Conservation (phyloP, 2,797 vertebrate genomes). For the Tympanoctomys barrerae region DNA sequence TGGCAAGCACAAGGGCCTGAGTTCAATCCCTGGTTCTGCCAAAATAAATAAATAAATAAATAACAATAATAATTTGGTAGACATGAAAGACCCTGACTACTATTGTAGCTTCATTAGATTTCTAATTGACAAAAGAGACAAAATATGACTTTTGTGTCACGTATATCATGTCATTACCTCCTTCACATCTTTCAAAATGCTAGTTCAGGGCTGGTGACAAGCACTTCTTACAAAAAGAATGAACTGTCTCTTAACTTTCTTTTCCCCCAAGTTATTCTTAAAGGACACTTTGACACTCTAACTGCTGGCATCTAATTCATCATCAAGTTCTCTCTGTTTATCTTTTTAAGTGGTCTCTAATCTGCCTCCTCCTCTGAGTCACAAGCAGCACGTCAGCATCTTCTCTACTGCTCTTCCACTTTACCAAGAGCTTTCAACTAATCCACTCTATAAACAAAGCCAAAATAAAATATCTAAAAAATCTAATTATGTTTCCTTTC, state of each 20-base stretch:
- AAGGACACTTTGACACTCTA: neutral
- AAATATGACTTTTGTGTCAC: conserved; percentile 32
- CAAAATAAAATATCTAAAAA: neutral
- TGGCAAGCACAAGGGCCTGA: too few species aligned
- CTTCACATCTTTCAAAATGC: neutral
- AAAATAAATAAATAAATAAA: too few species aligned
- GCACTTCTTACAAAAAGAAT: conserved; percentile 2
- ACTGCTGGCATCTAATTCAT: neutral
- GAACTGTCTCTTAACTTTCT: conserved; percentile 10
- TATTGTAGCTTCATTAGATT: neutral
- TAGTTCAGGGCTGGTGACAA: neutral
- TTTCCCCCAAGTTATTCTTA: neutral
- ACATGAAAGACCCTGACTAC: neutral
- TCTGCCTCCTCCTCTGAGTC: neutral
- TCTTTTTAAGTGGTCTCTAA: neutral
- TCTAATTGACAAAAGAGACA: neutral
- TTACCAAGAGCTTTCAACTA: neutral
- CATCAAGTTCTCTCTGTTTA: neutral
- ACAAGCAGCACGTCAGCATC: neutral
- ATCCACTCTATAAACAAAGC: neutral
- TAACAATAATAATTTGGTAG: neutral
- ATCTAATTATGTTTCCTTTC: neutral
- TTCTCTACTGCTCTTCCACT: too few species aligned
- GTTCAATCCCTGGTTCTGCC: too few species aligned
- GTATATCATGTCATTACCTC: neutral